Conservation (phyloP, 2,888 invertebrate species). For the Oegoconia quadripuncta region DNA sequence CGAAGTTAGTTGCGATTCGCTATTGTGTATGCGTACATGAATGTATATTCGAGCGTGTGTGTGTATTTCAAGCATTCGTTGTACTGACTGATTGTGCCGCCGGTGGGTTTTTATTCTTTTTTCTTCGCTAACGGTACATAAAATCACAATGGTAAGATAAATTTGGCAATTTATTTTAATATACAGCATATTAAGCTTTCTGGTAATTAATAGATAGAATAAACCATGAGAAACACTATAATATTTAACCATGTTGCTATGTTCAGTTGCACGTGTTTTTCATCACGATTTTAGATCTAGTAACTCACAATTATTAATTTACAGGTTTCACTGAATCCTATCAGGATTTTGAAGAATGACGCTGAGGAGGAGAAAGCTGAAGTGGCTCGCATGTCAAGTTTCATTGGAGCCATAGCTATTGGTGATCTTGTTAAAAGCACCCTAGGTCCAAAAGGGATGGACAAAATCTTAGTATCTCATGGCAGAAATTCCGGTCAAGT, state of each 20-base stretch:
- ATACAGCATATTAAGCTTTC: too few species aligned
- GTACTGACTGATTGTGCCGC: too few species aligned
- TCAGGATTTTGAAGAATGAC: conserved; percentile 95
- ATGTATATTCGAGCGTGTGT: too few species aligned
- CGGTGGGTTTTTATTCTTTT: too few species aligned
- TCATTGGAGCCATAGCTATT: conserved; percentile 98
- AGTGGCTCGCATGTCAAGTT: conserved; percentile 97
- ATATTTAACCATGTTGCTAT: conserved; percentile 42
- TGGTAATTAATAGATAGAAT: conserved; percentile 5
- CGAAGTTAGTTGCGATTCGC: too few species aligned
- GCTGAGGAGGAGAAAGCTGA: conserved; percentile 99
- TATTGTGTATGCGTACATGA: too few species aligned
- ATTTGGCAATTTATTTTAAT: too few species aligned
- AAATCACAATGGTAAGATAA: too few species aligned
- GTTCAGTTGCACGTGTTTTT: conserved; percentile 45
- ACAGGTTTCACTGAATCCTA: conserved; percentile 93
- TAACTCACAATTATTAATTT: too few species aligned
- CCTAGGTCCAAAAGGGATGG: conserved; percentile 99
- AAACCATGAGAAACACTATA: conserved; percentile 14
- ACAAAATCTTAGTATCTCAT: conserved; percentile 90
- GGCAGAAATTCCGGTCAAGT: conserved; percentile 88
- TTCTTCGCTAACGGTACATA: too few species aligned
- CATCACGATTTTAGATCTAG: neutral
- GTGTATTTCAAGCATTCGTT: too few species aligned
- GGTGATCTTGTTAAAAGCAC: conserved; percentile 99